Conservation (phyloP, 2,797 vertebrate genomes). For the Semotilus atromaculatus region DNA sequence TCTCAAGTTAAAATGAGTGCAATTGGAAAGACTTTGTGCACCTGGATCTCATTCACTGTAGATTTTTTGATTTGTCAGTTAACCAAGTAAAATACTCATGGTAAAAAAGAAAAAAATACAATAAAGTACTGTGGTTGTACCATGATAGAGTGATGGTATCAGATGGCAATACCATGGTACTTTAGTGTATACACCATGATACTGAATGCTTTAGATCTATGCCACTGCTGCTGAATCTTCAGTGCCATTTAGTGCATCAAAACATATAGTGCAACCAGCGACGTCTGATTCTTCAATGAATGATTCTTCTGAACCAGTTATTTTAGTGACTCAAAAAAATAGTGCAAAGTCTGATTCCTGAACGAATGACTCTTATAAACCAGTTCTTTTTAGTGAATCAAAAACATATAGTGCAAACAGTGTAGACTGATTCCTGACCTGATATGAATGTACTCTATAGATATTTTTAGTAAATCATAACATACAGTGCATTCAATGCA, state of each 20-base stretch:
- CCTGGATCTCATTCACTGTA: conserved; percentile 47
- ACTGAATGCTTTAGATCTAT: not conserved
- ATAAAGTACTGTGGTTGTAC: not conserved
- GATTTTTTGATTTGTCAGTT: conserved; percentile 45
- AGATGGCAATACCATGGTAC: not conserved
- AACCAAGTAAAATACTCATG: conserved; percentile 35
- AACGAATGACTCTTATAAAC: not conserved
- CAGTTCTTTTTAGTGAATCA: not conserved
- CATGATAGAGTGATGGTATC: not conserved
- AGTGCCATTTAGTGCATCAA: not conserved
- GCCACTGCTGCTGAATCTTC: not conserved
- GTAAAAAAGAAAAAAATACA: not conserved
- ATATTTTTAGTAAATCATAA: not conserved
- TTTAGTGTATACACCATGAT: not conserved
- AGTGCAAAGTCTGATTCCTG: not conserved
- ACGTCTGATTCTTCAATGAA: not conserved
- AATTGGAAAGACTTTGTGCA: conserved; percentile 26
- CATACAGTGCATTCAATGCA: not conserved
- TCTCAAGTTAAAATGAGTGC: conserved; percentile 7
- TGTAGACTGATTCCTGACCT: not conserved
- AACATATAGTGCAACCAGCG: not conserved
- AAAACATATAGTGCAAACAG: not conserved
- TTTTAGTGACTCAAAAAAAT: not conserved
- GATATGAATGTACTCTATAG: not conserved
- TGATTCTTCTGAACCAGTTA: not conserved